These are phyloP conservation scores for Microplitis demolitor DNA, from an alignment of 1,140 invertebrate species.

Conservation along the genomic window DNA sequence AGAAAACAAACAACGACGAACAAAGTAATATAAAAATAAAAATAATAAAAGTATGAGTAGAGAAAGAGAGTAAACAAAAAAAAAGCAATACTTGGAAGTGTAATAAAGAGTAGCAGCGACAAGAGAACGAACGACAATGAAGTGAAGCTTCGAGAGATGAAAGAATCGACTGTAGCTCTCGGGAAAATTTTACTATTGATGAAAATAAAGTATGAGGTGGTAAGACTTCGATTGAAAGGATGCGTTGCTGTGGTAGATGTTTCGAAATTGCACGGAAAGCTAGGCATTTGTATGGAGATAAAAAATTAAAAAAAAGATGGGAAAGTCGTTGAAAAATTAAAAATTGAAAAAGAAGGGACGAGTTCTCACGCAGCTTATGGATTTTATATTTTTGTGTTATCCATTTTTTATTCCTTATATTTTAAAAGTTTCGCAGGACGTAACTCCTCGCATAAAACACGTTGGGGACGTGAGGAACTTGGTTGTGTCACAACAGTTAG, in stretches of 20 bases:
- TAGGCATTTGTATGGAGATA: no score
- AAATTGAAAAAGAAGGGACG: no score
- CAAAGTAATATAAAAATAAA: slow-evolving; percentile 5
- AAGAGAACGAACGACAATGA: slow-evolving; percentile 15
- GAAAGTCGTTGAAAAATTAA: no score
- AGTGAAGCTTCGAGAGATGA: slow-evolving; percentile 21
- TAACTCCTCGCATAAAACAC: slow-evolving; percentile 47
- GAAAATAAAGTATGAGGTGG: slow-evolving; percentile 8
- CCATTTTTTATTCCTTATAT: slow-evolving; percentile 33
- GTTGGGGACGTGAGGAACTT: slow-evolving; percentile 14
- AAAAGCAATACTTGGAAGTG: slow-evolving; percentile 2
- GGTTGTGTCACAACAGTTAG: slow-evolving; percentile 47
- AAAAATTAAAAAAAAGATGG: no score
- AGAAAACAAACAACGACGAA: neutral
- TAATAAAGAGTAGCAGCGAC: slow-evolving; percentile 16
- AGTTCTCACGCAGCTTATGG: slow-evolving; percentile 37
- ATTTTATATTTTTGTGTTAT: slow-evolving; percentile 30
- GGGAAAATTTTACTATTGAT: neutral
- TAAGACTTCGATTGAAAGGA: neutral
- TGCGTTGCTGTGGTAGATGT: no score
- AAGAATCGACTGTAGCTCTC: slow-evolving; percentile 1
- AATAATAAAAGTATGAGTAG: slow-evolving; percentile 10
- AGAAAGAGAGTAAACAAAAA: slow-evolving; percentile 5
- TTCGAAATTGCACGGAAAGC: no score
- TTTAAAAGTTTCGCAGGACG: slow-evolving; percentile 31